These are phyloP conservation scores for Zelleria hepariella DNA, from an alignment of 2,888 invertebrate genomes.

Conservation along the genomic window DNA sequence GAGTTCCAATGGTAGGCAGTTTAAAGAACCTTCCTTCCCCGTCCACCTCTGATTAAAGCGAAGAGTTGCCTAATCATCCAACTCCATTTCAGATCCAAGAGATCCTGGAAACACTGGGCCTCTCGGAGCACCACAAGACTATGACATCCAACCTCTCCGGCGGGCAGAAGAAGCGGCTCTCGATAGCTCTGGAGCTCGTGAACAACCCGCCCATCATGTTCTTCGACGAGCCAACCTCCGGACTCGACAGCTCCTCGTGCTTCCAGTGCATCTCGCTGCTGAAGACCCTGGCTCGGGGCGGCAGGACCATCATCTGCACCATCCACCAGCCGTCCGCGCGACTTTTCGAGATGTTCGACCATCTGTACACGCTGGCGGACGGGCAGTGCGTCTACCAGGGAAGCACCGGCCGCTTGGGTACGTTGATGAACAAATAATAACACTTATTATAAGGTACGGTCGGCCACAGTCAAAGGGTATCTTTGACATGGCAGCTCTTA, in stretches of 20 bases:
- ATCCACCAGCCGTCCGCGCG: conserved; percentile 98
- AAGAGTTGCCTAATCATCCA: no score
- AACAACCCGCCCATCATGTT: conserved; percentile 99
- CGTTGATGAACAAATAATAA: no score
- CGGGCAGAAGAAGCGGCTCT: conserved; percentile 94
- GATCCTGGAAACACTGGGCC: conserved; percentile 89
- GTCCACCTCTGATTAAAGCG: no score
- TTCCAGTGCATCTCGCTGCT: conserved; percentile 93
- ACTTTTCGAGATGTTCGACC: conserved; percentile 96
- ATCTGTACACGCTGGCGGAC: conserved; percentile 93
- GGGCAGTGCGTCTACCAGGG: conserved; percentile 97
- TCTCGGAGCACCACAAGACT: conserved; percentile 89
- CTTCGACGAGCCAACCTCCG: conserved; percentile 97
- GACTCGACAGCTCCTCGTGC: conserved; percentile 95
- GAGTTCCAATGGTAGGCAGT: no score
- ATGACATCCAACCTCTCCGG: conserved; percentile 94
- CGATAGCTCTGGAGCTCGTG: conserved; percentile 94
- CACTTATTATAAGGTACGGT: no score
- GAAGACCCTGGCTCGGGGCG: conserved; percentile 90
- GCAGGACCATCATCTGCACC: conserved; percentile 95
- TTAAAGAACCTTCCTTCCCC: no score
- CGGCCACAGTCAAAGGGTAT: no score
- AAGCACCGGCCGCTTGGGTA: conserved; percentile 86
- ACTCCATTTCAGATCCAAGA: conserved; percentile 81
- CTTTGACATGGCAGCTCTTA: no score